Conservation (phyloP, 2,888 invertebrate species). For the Polyploca ridens region DNA sequence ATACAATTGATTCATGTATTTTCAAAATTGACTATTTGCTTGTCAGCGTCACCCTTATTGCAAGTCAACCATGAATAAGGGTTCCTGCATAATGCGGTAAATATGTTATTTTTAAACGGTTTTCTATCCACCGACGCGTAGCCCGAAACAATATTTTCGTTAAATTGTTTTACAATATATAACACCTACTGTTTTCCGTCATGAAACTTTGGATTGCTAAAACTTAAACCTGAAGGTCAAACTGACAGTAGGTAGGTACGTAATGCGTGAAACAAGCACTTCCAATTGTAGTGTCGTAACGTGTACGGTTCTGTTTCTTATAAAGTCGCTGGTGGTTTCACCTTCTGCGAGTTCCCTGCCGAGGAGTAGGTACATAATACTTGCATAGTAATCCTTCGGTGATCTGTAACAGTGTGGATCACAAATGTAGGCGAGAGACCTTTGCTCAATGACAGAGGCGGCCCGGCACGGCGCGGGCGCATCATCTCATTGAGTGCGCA, state of each 20-base stretch:
- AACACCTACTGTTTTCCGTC: background rate
- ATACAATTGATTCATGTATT: constrained; percentile 45
- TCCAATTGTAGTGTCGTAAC: background rate
- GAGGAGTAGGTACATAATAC: constrained; percentile 27
- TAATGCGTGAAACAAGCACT: constrained; percentile 5
- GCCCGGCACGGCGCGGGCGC: constrained; percentile 65
- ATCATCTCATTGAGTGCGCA: constrained; percentile 83
- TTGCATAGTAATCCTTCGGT: constrained; percentile 50
- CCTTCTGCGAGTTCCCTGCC: constrained; percentile 26
- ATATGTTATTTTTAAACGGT: constrained; percentile 71
- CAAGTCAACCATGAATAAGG: constrained; percentile 61
- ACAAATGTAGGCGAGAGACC: constrained; percentile 81
- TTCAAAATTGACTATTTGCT: constrained; percentile 54
- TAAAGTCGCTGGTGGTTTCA: constrained; percentile 27
- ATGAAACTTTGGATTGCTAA: constrained; percentile 2
- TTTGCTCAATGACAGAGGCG: constrained; percentile 80
- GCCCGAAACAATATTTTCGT: constrained; percentile 44
- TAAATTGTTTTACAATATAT: background rate
- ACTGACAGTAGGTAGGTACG: background rate
- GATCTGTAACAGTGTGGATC: constrained; percentile 60
- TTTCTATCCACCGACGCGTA: constrained; percentile 58
- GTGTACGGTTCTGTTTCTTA: constrained; percentile 20
- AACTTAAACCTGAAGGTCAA: constrained; percentile 1
- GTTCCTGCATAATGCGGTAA: constrained; percentile 69
- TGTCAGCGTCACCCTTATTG: constrained; percentile 50